Evolutionary conservation across 2,888 invertebrate species (phyloP).

Genomic region (Caenorhabditis angaria): DNA sequence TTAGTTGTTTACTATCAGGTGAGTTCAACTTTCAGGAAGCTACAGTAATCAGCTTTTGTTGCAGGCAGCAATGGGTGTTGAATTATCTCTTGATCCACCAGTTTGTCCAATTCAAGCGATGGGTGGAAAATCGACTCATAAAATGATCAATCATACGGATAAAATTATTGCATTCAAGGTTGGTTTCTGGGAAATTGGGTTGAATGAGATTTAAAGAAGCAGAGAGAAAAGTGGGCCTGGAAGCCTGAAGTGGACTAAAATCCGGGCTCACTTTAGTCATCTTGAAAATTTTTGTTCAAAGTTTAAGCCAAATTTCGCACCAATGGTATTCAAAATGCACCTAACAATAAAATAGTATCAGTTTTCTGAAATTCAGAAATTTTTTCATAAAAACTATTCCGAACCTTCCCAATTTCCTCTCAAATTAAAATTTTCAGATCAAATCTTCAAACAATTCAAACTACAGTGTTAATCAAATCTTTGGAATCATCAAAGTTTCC

Average conservation of each 20-base stretch:
- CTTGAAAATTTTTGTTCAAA: too few species aligned
- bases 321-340: too few species aligned
- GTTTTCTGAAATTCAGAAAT: too few species aligned
- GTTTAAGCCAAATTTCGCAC: too few species aligned
- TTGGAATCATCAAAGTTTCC: conserved; percentile 44
- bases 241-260: too few species aligned
- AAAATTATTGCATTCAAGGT: conserved; percentile 59
- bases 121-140: conserved; percentile 55
- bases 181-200: too few species aligned
- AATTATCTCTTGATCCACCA: conserved; percentile 48
- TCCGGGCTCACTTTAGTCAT: too few species aligned
- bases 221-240: neutral
- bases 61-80: conserved; percentile 38
- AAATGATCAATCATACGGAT: conserved; percentile 56
- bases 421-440: conserved; percentile 29
- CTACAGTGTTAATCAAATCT: conserved; percentile 44
- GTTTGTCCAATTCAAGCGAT: conserved; percentile 53
- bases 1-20: conserved; percentile 3
- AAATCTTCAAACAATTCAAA: conserved; percentile 61
- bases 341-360: too few species aligned
- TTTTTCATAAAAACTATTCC: neutral
- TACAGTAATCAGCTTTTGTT: neutral
- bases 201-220: neutral
- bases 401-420: neutral
- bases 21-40: neutral